These are phyloP conservation scores for Macquaria ambigua DNA, from an alignment of 2,113 vertebrate genomes.

Conservation along the genomic window DNA sequence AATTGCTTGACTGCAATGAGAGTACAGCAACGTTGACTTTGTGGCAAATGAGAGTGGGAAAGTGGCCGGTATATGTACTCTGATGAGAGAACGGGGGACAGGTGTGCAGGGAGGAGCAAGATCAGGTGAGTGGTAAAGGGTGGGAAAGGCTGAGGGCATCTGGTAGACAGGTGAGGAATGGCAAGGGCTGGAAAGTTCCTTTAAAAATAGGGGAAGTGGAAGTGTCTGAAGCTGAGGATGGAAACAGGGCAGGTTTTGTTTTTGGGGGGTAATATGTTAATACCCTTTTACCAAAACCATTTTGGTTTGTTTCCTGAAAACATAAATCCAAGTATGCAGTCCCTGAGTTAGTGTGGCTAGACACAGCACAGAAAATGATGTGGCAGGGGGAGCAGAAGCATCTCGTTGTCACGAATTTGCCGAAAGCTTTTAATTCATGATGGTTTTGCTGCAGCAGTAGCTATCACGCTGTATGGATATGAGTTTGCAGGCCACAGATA, in stretches of 20 bases:
- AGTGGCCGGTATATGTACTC: not conserved
- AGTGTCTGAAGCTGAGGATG: not conserved
- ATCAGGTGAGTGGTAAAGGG: not conserved
- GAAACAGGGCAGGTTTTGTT: not conserved
- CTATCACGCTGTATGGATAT: conserved; percentile 23
- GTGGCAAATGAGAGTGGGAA: not conserved
- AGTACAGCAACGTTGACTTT: not conserved
- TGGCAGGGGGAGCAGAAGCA: not conserved
- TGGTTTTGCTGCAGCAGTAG: not conserved
- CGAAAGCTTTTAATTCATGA: conserved; percentile 43
- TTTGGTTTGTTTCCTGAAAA: not conserved
- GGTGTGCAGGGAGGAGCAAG: not conserved
- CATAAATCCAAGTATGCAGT: not conserved
- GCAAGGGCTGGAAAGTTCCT: not conserved
- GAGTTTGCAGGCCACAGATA: conserved; percentile 50
- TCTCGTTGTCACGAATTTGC: conserved; percentile 17
- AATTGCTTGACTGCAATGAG: not conserved
- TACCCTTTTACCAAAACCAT: not conserved
- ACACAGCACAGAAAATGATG: conserved; percentile 7
- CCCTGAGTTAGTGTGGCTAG: not conserved
- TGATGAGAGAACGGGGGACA: not conserved
- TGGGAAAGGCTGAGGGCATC: not conserved
- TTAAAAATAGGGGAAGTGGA: not conserved
- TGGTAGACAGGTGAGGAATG: not conserved
- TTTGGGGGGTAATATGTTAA: not conserved